Conservation (phyloP, 2,797 vertebrate genomes). For the Peromyscus nudipes region DNA sequence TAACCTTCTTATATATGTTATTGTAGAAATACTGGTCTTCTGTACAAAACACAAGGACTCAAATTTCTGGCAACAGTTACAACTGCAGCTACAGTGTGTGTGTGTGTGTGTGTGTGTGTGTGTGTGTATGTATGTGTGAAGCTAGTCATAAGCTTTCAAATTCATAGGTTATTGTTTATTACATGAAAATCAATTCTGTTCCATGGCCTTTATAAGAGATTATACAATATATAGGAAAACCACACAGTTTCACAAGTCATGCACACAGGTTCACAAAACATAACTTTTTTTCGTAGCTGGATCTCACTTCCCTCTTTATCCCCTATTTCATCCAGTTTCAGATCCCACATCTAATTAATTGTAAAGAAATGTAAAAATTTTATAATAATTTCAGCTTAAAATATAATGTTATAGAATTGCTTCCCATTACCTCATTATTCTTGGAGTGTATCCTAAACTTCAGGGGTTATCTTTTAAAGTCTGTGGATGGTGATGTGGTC, state of each 20-base stretch:
- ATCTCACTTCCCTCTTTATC: slow-evolving; percentile 28
- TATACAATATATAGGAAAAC: background rate
- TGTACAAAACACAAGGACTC: background rate
- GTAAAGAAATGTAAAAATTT: background rate
- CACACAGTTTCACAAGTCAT: background rate
- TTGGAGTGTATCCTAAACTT: background rate
- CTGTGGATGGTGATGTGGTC: too few species aligned
- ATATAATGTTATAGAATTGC: background rate
- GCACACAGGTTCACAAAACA: background rate
- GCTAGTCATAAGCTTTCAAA: background rate
- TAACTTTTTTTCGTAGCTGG: slow-evolving; percentile 36
- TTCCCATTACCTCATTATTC: background rate
- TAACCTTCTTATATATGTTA: background rate
- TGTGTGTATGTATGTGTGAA: background rate
- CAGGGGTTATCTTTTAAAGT: too few species aligned
- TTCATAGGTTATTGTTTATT: background rate
- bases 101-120: background rate
- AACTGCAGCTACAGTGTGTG: background rate
- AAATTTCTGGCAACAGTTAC: background rate
- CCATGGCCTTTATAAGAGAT: background rate
- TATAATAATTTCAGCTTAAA: background rate
- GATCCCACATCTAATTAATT: background rate
- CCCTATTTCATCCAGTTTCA: background rate
- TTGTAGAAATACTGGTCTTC: background rate
- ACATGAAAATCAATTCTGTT: background rate